Evolutionary conservation across 2,888 invertebrate species (phyloP).

Genomic region (Rhogogaster chlorosoma): DNA sequence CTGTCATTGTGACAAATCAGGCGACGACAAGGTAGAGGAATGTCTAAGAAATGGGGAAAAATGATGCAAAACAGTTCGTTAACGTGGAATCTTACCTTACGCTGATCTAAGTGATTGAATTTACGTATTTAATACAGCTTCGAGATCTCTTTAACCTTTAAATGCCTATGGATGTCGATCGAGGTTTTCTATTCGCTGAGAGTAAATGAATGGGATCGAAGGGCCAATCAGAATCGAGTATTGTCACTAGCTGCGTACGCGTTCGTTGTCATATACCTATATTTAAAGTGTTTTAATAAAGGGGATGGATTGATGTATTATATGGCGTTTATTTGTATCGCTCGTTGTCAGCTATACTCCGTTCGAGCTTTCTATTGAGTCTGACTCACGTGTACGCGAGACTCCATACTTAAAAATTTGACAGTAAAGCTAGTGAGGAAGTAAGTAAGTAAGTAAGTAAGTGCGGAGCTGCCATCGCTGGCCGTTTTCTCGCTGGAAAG

Average conservation of each 20-base stretch:
- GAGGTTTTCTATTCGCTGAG: neutral
- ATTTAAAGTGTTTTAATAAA: neutral
- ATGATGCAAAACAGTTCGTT: neutral
- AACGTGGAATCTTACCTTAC: neutral
- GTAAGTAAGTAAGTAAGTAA: neutral
- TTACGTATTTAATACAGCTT: neutral
- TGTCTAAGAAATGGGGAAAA: neutral
- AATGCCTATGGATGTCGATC: neutral
- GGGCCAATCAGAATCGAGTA: neutral
- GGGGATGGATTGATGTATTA: neutral
- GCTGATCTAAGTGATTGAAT: neutral
- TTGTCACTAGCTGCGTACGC: neutral
- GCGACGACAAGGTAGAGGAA: no score
- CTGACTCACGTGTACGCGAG: neutral
- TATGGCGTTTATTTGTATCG: neutral
- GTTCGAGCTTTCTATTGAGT: neutral
- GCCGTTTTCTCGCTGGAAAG: neutral
- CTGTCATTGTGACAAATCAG: neutral
- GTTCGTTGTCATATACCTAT: neutral
- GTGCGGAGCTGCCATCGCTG: constrained; percentile 10
- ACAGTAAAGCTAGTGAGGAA: neutral
- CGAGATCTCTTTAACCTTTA: neutral
- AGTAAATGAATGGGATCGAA: neutral
- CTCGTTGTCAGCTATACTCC: neutral
- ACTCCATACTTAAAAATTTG: neutral